Evolutionary conservation across 2,888 invertebrate genomes (phyloP).

Genomic region (Hybos culiciformis): DNA sequence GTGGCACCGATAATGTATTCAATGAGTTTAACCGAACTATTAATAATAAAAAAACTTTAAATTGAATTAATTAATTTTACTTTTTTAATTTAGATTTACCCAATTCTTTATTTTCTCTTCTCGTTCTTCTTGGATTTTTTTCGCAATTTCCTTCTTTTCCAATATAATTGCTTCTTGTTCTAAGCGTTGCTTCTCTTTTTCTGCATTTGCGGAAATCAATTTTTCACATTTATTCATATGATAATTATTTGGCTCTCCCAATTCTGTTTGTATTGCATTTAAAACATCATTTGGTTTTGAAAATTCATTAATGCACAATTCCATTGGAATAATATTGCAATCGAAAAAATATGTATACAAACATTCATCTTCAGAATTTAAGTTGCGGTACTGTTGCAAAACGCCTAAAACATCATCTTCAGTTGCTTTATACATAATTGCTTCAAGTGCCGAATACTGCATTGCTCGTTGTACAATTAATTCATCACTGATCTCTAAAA

Average conservation of each 20-base stretch:
- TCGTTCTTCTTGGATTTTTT: slow-evolving; percentile 10
- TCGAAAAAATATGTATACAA: slow-evolving; percentile 15
- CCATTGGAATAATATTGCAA: slow-evolving; percentile 15
- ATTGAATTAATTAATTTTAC: too few species aligned
- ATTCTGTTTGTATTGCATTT: slow-evolving; percentile 10
- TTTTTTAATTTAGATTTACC: too few species aligned
- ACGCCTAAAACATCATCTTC: slow-evolving; percentile 10
- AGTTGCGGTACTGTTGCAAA: slow-evolving; percentile 14
- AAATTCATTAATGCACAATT: slow-evolving; percentile 6
- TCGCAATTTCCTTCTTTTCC: slow-evolving; percentile 9
- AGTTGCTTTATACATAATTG: slow-evolving; percentile 7
- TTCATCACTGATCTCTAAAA: slow-evolving; percentile 14
- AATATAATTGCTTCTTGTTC: slow-evolving; percentile 7
- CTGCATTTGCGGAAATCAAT: background rate
- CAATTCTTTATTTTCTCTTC: slow-evolving; percentile 16
- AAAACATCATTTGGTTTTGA: slow-evolving; percentile 10
- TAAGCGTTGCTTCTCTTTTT: slow-evolving; percentile 1
- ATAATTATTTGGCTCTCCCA: slow-evolving; percentile 16
- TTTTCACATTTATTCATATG: slow-evolving; percentile 11
- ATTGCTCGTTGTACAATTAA: slow-evolving; percentile 14
- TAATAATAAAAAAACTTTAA: too few species aligned
- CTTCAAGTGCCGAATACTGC: slow-evolving; percentile 6
- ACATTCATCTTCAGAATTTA: slow-evolving; percentile 14
- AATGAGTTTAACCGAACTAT: too few species aligned
- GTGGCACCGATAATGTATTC: too few species aligned